Conservation (phyloP, 2,113 vertebrate species). For the human region GRCh38 chr5:110342001-110342500, state of each 20-base stretch:
- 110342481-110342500: background rate
- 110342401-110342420: conserved; percentile 30
- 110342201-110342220: conserved; percentile 52
- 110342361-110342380: conserved; percentile 33
- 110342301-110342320: background rate
- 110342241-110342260: conserved; percentile 33
- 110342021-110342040: background rate
- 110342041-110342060: background rate
- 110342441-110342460: background rate
- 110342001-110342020: conserved; percentile 1
- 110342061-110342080: background rate
- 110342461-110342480: background rate
- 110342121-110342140: conserved; percentile 8
- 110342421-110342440: background rate
- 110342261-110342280: background rate
- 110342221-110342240: conserved; percentile 42
- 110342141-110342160: conserved; percentile 46
- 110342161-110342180: background rate
- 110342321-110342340: conserved; percentile 33
- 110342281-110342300: conserved; percentile 42
- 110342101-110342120: conserved; percentile 37
- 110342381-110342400: conserved; percentile 39
- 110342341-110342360: background rate
- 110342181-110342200: conserved; percentile 55
- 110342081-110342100: conserved; percentile 31